Evolutionary conservation across 1,140 invertebrate genomes (phyloP).

Genomic region (Bombyx mandarina): DNA sequence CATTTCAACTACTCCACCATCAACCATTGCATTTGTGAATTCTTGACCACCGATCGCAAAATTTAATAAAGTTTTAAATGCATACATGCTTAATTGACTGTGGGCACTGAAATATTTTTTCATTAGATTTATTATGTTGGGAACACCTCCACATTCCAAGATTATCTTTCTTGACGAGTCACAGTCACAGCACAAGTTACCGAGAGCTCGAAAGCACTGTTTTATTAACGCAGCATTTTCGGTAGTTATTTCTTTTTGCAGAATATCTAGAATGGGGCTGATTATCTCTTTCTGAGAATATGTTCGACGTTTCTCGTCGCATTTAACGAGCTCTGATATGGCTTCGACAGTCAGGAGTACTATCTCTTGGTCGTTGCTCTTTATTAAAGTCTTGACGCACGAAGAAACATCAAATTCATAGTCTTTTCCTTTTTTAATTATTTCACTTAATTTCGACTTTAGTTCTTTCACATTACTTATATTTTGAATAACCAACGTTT

Average conservation of each 20-base stretch:
- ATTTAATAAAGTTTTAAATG: conserved; percentile 80
- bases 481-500: conserved; percentile 48
- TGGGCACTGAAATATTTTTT: conserved; percentile 27
- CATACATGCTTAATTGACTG: conserved; percentile 55
- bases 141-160: conserved; percentile 74
- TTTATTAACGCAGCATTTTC: conserved; percentile 73
- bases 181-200: conserved; percentile 92
- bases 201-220: conserved; percentile 84
- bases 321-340: conserved; percentile 82
- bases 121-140: conserved; percentile 65
- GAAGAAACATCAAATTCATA: conserved; percentile 55
- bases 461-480: conserved; percentile 42
- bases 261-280: conserved; percentile 70
- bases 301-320: conserved; percentile 75
- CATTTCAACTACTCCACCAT: conserved; percentile 77
- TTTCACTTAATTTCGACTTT: conserved; percentile 52
- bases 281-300: conserved; percentile 76
- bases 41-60: conserved; percentile 82
- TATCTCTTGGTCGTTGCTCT: conserved; percentile 41
- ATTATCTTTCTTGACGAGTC: conserved; percentile 77
- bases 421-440: conserved; percentile 45
- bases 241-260: conserved; percentile 44
- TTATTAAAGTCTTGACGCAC: conserved; percentile 47
- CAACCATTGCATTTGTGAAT: conserved; percentile 76
- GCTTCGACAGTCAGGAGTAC: conserved; percentile 71